Evolutionary conservation across 2,888 invertebrate genomes (phyloP).

Genomic region (Hecatera dysodea): DNA sequence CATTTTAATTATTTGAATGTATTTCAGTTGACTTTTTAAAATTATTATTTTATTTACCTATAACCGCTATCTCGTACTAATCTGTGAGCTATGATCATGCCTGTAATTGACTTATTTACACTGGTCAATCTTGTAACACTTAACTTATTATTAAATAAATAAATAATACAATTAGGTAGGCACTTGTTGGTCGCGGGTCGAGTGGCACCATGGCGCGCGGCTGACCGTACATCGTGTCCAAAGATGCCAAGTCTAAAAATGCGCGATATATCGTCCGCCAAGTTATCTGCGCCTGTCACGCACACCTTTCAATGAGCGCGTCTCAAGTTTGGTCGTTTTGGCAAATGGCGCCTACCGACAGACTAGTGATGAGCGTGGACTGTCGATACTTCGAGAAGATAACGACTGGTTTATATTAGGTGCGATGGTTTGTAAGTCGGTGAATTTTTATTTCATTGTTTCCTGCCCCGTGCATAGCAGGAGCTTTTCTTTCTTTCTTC

Average conservation of each 20-base stretch:
- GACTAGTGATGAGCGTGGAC: constrained; percentile 65
- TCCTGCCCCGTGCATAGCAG: not conserved
- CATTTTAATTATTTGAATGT: no score
- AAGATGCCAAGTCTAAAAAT: constrained; percentile 80
- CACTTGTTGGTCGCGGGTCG: constrained; percentile 3
- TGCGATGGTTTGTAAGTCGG: not conserved
- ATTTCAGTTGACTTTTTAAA: no score
- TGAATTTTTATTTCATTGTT: not conserved
- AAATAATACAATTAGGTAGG: no score
- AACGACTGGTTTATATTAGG: not conserved
- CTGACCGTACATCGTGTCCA: constrained; percentile 43
- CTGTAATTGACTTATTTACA: no score
- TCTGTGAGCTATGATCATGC: no score
- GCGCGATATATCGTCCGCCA: constrained; percentile 70
- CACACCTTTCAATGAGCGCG: constrained; percentile 78
- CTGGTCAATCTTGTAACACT: no score
- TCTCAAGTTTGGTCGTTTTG: constrained; percentile 79
- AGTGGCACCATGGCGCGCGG: constrained; percentile 4
- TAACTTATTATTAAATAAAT: no score
- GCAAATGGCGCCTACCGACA: constrained; percentile 82
- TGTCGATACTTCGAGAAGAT: constrained; percentile 54
- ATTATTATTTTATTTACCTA: no score
- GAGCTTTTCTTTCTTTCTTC: no score
- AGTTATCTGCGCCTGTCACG: constrained; percentile 73
- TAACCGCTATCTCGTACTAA: no score